A percentile compares a stretch with the other conserved stretches of the same genome.
phyloP scores from a whole-genome alignment of 2,797 vertebrate genomes.

The Halcyon chelicuti region DNA sequence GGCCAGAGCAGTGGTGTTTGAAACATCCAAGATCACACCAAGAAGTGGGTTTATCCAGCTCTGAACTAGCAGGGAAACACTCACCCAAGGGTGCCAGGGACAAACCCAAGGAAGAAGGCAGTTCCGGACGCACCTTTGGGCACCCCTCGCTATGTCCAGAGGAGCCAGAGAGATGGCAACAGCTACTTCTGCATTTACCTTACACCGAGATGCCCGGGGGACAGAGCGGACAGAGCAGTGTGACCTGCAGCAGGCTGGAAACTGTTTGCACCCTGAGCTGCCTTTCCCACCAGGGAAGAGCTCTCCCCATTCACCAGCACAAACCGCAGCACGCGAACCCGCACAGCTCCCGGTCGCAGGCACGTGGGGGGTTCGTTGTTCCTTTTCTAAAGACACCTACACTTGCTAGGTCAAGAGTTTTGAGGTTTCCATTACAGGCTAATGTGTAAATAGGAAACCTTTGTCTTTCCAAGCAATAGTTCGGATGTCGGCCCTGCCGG shows the following conservation, averaged over 20 bases:
- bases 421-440: not conserved
- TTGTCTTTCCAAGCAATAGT: not conserved
- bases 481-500: not conserved
- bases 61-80: not conserved
- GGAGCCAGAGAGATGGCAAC: not conserved
- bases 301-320: not conserved
- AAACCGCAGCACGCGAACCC: not conserved
- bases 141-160: fast-evolving
- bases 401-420: not conserved
- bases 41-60: not conserved
- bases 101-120: not conserved
- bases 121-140: not conserved
- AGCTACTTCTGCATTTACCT: not conserved
- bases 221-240: fast-evolving
- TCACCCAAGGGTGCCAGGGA: not conserved
- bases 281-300: not conserved
- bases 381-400: not conserved
- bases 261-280: not conserved
- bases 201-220: not conserved
- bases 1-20: not conserved
- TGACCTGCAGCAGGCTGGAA: not conserved
- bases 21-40: not conserved
- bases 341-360: not conserved
- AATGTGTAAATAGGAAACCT: not conserved
- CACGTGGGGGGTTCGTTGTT: not conserved